phyloP scores from a whole-genome alignment of 2,888 invertebrate species.

The Himalopsyche anomala region DNA sequence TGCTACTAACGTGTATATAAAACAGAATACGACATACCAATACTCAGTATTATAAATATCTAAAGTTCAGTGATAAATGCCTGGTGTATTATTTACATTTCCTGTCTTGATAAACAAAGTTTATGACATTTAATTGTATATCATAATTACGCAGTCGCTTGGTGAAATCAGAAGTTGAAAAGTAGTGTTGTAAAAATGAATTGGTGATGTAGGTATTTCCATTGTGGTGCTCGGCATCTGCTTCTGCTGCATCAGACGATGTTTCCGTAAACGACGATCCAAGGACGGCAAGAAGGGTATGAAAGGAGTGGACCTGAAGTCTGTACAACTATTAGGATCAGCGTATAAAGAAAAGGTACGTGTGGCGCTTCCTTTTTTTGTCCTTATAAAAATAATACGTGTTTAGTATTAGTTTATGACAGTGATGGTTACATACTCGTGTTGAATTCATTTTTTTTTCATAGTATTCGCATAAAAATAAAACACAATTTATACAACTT shows the following conservation, averaged over 20 bases:
- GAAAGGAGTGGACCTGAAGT: conserved; percentile 97
- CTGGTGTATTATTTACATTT: no score
- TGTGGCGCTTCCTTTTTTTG: conserved; percentile 65
- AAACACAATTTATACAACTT: no score
- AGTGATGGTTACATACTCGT: background rate
- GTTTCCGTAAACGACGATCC: conserved; percentile 93
- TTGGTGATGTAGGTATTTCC: conserved; percentile 78
- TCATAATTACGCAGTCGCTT: background rate
- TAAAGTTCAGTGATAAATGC: no score
- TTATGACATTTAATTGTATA: no score
- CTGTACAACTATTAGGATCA: conserved; percentile 96
- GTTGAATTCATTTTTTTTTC: background rate
- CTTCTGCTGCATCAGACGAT: conserved; percentile 94
- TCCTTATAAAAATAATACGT: background rate
- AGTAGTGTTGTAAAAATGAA: conserved; percentile 12
- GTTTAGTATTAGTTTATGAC: background rate
- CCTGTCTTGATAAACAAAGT: no score
- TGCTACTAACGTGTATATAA: no score
- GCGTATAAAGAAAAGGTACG: conserved; percentile 98
- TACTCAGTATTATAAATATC: no score
- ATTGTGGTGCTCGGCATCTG: conserved; percentile 89
- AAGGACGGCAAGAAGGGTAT: conserved; percentile 96
- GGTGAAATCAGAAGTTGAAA: background rate
- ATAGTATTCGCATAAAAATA: no score
- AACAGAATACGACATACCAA: no score